Evolutionary conservation across 2,888 invertebrate species (phyloP).

Genomic region (Acutogordius australiensis): DNA sequence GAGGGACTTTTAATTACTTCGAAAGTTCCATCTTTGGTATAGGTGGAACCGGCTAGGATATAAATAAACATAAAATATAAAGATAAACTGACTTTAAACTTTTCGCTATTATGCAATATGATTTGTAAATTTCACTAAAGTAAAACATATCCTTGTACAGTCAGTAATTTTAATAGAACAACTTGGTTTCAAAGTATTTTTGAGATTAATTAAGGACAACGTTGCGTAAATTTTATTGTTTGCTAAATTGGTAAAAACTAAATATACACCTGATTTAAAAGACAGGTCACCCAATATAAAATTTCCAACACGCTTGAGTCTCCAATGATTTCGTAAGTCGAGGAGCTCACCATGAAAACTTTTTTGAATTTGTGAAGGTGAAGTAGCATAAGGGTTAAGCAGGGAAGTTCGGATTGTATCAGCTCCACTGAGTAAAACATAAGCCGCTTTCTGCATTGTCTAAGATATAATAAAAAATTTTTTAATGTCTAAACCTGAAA

Average conservation of each 20-base stretch:
- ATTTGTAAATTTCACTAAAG: too few relatives aligned
- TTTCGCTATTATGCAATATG: too few relatives aligned
- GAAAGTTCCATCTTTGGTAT: slow-evolving; percentile 66
- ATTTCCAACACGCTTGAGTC: slow-evolving; percentile 75
- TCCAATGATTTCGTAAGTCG: slow-evolving; percentile 62
- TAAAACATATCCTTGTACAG: too few relatives aligned
- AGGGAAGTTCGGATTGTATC: slow-evolving; percentile 52
- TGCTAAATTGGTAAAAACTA: neutral
- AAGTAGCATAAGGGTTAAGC: slow-evolving; percentile 34
- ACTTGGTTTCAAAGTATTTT: slow-evolving; percentile 14
- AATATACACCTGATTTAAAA: slow-evolving; percentile 41
- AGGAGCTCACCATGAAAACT: slow-evolving; percentile 75
- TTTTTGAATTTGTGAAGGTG: slow-evolving; percentile 37
- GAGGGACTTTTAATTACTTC: slow-evolving; percentile 81
- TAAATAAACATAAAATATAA: too few relatives aligned
- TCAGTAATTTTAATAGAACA: too few relatives aligned
- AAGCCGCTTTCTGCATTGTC: slow-evolving; percentile 53
- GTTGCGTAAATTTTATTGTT: too few relatives aligned
- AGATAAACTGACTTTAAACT: too few relatives aligned
- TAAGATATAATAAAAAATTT: slow-evolving; percentile 17
- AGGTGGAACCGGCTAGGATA: slow-evolving; percentile 69
- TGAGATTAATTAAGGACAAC: too few relatives aligned
- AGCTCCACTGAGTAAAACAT: slow-evolving; percentile 50
- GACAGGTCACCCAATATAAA: slow-evolving; percentile 79
- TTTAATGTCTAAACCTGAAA: too few relatives aligned